Evolutionary conservation across 2,888 invertebrate genomes (phyloP).

Genomic region (Colletes collaris): DNA sequence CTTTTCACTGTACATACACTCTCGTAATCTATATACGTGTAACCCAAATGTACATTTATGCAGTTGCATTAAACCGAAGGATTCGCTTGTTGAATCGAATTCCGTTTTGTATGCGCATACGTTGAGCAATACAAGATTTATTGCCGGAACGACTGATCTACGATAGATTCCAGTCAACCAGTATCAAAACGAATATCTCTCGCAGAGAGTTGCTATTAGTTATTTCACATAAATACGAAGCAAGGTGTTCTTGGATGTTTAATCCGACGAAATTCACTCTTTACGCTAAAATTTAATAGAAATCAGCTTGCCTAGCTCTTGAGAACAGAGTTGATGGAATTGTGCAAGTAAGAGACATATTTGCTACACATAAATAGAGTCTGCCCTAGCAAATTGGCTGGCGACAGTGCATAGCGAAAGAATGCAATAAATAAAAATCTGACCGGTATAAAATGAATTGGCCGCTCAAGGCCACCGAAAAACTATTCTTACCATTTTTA

Average conservation of each 20-base stretch:
- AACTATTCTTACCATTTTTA: too few relatives aligned
- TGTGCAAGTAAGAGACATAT: background rate
- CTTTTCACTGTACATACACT: slow-evolving; percentile 25
- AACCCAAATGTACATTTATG: slow-evolving; percentile 27
- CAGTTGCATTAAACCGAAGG: slow-evolving; percentile 27
- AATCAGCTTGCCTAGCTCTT: background rate
- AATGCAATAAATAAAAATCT: background rate
- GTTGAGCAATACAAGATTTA: slow-evolving; percentile 47
- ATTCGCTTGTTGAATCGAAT: slow-evolving; percentile 5
- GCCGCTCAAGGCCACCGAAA: background rate
- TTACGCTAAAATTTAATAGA: slow-evolving; percentile 28
- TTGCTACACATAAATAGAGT: background rate
- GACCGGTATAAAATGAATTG: background rate
- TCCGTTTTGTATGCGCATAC: slow-evolving; percentile 16
- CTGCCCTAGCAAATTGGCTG: background rate
- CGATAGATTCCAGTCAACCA: background rate
- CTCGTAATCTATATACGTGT: slow-evolving; percentile 21
- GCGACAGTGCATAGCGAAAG: slow-evolving; percentile 3
- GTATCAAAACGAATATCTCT: background rate
- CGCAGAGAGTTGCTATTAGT: background rate
- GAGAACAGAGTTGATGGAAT: background rate
- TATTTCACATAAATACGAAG: slow-evolving; percentile 31
- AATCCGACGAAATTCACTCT: slow-evolving; percentile 23
- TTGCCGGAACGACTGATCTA: slow-evolving; percentile 17
- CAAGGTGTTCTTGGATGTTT: background rate